These are phyloP conservation scores for Sebastes elongatus DNA, from an alignment of 2,797 vertebrate genomes.

Conservation along the genomic window DNA sequence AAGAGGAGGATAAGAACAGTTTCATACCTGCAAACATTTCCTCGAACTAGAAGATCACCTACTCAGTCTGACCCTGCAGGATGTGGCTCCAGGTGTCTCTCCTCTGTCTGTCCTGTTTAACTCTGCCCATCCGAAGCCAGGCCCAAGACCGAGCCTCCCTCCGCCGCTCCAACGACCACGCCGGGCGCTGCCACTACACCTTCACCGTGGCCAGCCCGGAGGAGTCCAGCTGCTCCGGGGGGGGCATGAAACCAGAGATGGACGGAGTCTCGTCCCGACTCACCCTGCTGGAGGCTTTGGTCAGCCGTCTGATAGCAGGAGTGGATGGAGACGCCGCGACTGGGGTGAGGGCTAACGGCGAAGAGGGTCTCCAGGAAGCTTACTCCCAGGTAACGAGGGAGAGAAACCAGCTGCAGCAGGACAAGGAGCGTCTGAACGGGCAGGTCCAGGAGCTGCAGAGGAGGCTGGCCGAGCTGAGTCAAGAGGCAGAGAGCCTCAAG, in stretches of 20 bases:
- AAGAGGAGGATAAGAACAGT: not conserved
- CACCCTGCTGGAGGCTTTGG: conserved; percentile 82
- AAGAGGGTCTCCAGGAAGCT: conserved; percentile 72
- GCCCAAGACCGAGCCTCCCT: conserved; percentile 76
- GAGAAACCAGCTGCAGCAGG: conserved; percentile 83
- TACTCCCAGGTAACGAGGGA: conserved; percentile 78
- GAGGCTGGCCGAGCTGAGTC: conserved; percentile 68
- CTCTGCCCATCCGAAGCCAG: conserved; percentile 36
- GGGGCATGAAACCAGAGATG: conserved; percentile 62
- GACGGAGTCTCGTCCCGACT: conserved; percentile 80
- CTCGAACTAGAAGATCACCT: not conserved
- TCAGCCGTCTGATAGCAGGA: conserved; percentile 71
- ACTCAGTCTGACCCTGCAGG: conserved; percentile 3
- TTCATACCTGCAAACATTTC: not conserved
- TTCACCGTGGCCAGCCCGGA: conserved; percentile 87
- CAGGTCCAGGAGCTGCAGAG: conserved; percentile 73
- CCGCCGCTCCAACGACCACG: conserved; percentile 71
- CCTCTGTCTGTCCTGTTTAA: conserved; percentile 70
- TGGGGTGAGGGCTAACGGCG: conserved; percentile 11
- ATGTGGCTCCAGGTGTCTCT: conserved; percentile 72
- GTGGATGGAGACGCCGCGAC: not conserved
- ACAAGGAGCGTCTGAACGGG: conserved; percentile 82
- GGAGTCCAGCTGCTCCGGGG: conserved; percentile 81
- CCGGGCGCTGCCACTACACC: conserved; percentile 88
- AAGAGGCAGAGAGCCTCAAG: conserved; percentile 75